Evolutionary conservation across 1,140 invertebrate species (phyloP).

Genomic region (Drosophila erecta): DNA sequence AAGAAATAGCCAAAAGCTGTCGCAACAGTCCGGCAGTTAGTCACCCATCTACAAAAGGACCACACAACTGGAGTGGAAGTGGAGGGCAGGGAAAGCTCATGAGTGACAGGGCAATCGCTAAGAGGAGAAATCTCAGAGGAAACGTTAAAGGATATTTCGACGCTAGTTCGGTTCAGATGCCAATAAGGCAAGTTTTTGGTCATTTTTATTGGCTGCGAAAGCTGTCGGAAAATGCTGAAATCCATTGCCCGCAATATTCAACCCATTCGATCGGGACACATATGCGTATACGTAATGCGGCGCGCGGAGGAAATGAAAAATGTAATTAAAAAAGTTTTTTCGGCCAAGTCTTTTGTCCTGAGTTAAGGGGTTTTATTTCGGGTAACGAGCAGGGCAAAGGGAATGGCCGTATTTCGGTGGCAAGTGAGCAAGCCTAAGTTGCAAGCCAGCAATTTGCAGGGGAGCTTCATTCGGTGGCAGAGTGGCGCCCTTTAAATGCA

Average conservation of each 20-base stretch:
- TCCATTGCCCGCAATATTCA: slow-evolving; percentile 2
- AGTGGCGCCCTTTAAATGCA: slow-evolving; percentile 65
- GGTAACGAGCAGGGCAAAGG: neutral
- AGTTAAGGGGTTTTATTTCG: slow-evolving; percentile 11
- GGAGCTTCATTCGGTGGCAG: slow-evolving; percentile 22
- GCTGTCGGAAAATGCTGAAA: slow-evolving; percentile 32
- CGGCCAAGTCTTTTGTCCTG: slow-evolving; percentile 61
- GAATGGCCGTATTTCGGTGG: neutral
- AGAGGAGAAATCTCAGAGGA: slow-evolving; percentile 37
- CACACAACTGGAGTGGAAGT: slow-evolving; percentile 22
- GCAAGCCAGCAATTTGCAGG: slow-evolving; percentile 55
- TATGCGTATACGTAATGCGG: slow-evolving; percentile 75
- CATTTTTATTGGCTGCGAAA: slow-evolving; percentile 68
- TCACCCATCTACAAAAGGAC: slow-evolving; percentile 63
- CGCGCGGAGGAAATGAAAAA: slow-evolving; percentile 74
- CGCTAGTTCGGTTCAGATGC: slow-evolving; percentile 39
- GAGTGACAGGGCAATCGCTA: slow-evolving; percentile 62
- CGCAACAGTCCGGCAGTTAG: slow-evolving; percentile 65
- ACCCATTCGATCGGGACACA: slow-evolving; percentile 35
- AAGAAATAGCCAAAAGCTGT: slow-evolving; percentile 63
- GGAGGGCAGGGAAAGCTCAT: slow-evolving; percentile 8
- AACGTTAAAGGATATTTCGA: slow-evolving; percentile 69
- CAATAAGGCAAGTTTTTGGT: slow-evolving; percentile 71
- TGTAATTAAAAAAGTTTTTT: slow-evolving; percentile 82
- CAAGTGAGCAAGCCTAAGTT: slow-evolving; percentile 68